Base-by-base conservation (phyloP, 2,113 vertebrate genomes). In the Paedocypris sp. region DNA sequence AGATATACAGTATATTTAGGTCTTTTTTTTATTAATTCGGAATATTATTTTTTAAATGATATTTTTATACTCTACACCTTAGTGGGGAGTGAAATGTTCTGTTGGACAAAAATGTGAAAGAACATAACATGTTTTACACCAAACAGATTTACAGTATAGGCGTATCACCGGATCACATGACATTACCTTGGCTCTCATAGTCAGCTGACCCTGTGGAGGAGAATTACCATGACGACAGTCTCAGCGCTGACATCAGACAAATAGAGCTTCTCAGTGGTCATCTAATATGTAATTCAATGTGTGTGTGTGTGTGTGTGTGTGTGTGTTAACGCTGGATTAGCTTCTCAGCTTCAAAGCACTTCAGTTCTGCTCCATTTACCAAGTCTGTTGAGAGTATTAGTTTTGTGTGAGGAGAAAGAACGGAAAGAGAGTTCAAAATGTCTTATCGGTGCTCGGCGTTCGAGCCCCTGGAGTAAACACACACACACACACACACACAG, bases 361-460 rank as follows among this genome's bases (percentile, higher is more conserved):
- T 84, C 77, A 71, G 76, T 85, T 83, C 80, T 82, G 83, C 81
- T 81, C 83, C 82, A 85, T 86, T 85, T 85, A 84, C 77, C 75
- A 73, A 62, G 61, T 58, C 45, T 72, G 64, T 70, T 25, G 52
- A 46, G 46, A 60, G 67, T 42, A 50, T 26, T 31, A 48, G 57
- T 22, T 15, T 52, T 54, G 33, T 41, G 59, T 57, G 57, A 28
- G 35, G 19, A 50, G 38, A 36, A 58, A 39, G 53, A 23, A 35
- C 50, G 22, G 50, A 59, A 39, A 38, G 59, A 52, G 38, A 53
- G 22, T 39, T 43, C 25, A 52, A 61, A 36, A n/a, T 12, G 18
- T 56, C 76, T 80, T 78, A 79, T 83, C 75, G 78, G 65, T 69
- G 71, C 69, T 64, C 67, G 69, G 79, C 77, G 79, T 73, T 71